Evolutionary conservation across 2,113 vertebrate species (phyloP).

Genomic region (Clarias gariepinus): DNA sequence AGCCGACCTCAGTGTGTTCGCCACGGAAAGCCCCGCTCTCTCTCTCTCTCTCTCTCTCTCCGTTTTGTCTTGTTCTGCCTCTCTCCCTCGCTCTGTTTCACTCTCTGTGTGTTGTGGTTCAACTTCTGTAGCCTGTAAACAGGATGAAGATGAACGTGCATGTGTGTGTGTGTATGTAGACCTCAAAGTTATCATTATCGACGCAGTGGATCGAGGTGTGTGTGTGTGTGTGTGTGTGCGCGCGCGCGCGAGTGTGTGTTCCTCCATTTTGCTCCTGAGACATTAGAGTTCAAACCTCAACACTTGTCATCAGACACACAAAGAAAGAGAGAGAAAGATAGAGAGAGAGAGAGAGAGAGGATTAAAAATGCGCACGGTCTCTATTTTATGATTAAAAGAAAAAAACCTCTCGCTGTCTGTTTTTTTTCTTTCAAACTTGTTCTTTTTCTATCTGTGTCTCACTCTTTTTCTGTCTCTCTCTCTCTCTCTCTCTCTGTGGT

Average conservation of each 20-base stretch:
- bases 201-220: background rate
- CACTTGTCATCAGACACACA: background rate
- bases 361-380: background rate
- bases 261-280: background rate
- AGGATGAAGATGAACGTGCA: constrained; percentile 45
- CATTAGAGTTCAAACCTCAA: background rate
- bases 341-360: background rate
- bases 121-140: constrained; percentile 56
- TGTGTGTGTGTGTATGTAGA: constrained; percentile 46
- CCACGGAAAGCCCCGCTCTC: constrained; percentile 68
- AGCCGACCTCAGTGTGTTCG: constrained; percentile 69
- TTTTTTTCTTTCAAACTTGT: no score
- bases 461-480: constrained; percentile 1
- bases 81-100: constrained; percentile 15
- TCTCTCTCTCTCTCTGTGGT: constrained; percentile 11
- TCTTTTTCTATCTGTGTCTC: background rate
- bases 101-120: constrained; percentile 52
- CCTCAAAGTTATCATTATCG: constrained; percentile 18
- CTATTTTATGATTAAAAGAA: background rate
- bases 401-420: background rate
- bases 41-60: constrained; percentile 31
- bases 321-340: background rate
- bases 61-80: background rate
- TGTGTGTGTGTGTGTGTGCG: background rate
- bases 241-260: background rate